Evolutionary conservation across 1,140 invertebrate species (phyloP).

Genomic region (Chelonus insularis): DNA sequence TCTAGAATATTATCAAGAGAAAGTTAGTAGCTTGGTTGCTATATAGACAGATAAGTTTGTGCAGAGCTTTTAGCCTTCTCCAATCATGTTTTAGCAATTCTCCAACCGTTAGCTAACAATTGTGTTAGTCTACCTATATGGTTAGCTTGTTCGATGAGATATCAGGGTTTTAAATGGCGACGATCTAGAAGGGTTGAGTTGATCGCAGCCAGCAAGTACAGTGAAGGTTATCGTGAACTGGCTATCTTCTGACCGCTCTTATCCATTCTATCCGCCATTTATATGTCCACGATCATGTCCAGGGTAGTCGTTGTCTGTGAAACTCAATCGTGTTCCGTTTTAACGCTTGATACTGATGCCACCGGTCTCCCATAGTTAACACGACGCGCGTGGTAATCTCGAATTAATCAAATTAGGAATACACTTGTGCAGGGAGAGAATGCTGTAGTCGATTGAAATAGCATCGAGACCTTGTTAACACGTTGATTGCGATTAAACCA

Average conservation of each 20-base stretch:
- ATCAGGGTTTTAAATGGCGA: conserved; percentile 19
- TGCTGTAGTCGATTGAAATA: conserved; percentile 2
- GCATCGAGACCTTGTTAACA: not conserved
- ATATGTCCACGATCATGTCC: conserved; percentile 3
- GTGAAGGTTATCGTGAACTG: not conserved
- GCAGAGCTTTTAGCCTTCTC: conserved; percentile 39
- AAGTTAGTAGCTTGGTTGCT: not conserved
- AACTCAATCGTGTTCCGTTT: conserved; percentile 26
- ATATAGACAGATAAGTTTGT: conserved; percentile 37
- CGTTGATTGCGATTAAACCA: not conserved
- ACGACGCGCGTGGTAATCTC: conserved; percentile 25
- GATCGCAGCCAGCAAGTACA: not conserved
- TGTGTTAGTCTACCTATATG: conserved; percentile 33
- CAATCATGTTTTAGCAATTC: not conserved
- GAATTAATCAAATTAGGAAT: conserved; percentile 30
- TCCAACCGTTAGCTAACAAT: conserved; percentile 39
- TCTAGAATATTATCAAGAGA: too few species aligned
- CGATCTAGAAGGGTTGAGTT: not conserved
- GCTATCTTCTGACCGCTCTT: not conserved
- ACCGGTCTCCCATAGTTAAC: conserved; percentile 13
- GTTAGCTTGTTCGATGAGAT: conserved; percentile 11
- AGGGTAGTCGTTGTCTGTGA: conserved; percentile 6
- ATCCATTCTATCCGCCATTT: conserved; percentile 7
- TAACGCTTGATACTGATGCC: conserved; percentile 11
- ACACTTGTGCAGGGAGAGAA: not conserved